Conservation (phyloP, 2,888 invertebrate species). For the Cryptus viduatorius region DNA sequence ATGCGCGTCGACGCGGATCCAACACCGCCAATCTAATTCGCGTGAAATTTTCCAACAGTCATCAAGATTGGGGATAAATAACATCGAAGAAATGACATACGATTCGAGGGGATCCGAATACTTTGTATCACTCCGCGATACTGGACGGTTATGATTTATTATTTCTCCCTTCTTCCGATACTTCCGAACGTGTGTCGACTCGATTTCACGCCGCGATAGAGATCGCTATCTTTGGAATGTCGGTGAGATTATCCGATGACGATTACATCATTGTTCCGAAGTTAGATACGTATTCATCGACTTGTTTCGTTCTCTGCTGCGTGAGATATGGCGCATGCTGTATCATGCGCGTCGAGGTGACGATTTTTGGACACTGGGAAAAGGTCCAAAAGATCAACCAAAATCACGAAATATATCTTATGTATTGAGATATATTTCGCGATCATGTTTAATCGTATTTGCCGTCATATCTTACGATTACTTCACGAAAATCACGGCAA, state of each 20-base stretch:
- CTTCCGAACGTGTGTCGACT: neutral
- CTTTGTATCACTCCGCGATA: constrained; percentile 4
- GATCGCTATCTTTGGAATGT: constrained; percentile 39
- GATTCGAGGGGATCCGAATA: neutral
- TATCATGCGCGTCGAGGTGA: neutral
- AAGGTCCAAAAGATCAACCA: too few species aligned
- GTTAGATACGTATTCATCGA: constrained; percentile 41
- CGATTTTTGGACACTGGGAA: neutral
- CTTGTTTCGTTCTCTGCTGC: neutral
- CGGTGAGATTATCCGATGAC: constrained; percentile 33
- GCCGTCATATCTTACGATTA: too few species aligned
- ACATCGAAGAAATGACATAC: too few species aligned
- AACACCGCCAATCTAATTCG: neutral
- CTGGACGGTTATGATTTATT: constrained; percentile 2
- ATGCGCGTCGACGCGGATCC: neutral
- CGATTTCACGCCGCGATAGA: neutral
- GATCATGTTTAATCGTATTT: too few species aligned
- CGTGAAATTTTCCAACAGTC: neutral
- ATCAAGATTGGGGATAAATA: neutral
- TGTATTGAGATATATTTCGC: too few species aligned
- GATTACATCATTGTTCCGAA: constrained; percentile 58
- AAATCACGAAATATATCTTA: too few species aligned
- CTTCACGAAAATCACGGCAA: too few species aligned
- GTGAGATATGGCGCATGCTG: neutral
- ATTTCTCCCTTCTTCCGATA: constrained; percentile 2